A percentile compares a stretch with the other conserved stretches of the same genome.
These are phyloP conservation scores for Metacarcinus magister DNA, from an alignment of 2,888 invertebrate species.

Conservation along the genomic window DNA sequence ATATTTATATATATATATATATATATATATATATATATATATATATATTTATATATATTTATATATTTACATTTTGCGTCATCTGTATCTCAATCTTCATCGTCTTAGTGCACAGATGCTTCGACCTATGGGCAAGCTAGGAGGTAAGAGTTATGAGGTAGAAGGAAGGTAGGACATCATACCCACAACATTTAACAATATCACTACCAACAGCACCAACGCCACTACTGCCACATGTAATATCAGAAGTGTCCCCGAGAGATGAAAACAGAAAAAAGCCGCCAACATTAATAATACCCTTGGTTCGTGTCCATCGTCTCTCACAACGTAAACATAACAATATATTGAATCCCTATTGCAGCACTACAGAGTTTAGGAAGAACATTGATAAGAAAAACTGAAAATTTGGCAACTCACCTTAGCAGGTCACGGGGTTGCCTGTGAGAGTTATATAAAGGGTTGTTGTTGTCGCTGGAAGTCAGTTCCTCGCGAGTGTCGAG, in stretches of 20 bases:
- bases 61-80: too few relatives aligned
- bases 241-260: not conserved
- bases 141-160: not conserved
- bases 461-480: not conserved
- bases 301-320: not conserved
- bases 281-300: not conserved
- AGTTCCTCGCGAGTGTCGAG: not conserved
- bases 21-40: too few relatives aligned
- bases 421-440: conserved; percentile 1
- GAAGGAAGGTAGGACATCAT: not conserved
- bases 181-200: not conserved
- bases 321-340: not conserved
- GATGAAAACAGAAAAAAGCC: not conserved
- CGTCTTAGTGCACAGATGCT: not conserved
- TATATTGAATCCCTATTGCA: not conserved
- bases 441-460: not conserved
- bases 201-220: not conserved
- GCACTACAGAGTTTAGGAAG: not conserved
- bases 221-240: not conserved
- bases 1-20: too few relatives aligned
- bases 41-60: too few relatives aligned
- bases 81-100: not conserved
- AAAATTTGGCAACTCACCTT: not conserved
- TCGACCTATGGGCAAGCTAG: not conserved
- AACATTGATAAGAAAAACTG: not conserved